Percentiles rank a stretch among this genome's conserved stretches.
Evolutionary conservation across 2,113 vertebrate genomes (phyloP).

Genomic region (Pao palembangensis): DNA sequence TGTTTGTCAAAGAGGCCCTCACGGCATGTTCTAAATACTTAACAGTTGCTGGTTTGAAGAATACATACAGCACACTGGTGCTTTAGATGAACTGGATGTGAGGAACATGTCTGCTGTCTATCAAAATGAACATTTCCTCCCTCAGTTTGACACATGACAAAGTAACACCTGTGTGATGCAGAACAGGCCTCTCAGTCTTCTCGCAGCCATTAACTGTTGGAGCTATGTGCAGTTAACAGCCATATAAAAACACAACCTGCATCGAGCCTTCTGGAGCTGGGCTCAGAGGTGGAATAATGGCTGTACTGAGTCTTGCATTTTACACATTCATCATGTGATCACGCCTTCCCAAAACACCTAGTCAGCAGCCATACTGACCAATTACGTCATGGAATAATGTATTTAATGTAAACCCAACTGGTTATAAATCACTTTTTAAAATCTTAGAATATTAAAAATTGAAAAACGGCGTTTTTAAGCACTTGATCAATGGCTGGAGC

Average conservation of each 20-base stretch:
- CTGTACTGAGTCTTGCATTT: not conserved
- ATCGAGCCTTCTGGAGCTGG: not conserved
- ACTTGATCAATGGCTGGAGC: too few species aligned
- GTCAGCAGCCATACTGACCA: too few species aligned
- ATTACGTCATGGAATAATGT: too few species aligned
- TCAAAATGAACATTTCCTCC: constrained; percentile 58
- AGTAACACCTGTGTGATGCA: constrained; percentile 51
- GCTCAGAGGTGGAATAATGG: not conserved
- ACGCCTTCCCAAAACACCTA: too few species aligned
- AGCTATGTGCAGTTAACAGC: constrained; percentile 19
- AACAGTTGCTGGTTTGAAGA: constrained; percentile 34
- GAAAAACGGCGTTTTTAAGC: too few species aligned
- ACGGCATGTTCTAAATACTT: constrained; percentile 47
- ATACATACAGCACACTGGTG: constrained; percentile 22
- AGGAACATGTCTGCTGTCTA: constrained; percentile 48
- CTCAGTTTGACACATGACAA: constrained; percentile 58
- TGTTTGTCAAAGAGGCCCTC: constrained; percentile 48
- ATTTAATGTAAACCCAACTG: too few species aligned
- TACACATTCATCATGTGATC: too few species aligned
- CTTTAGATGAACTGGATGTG: constrained; percentile 32
- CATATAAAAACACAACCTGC: constrained; percentile 7
- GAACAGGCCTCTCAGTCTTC: constrained; percentile 40
- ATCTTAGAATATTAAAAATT: too few species aligned
- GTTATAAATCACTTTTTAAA: too few species aligned
- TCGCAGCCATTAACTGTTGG: constrained; percentile 9